Percentiles rank a stretch among this genome's conserved stretches.
phyloP scores from a whole-genome alignment of 2,888 invertebrate species.

The Chironomus tentans region DNA sequence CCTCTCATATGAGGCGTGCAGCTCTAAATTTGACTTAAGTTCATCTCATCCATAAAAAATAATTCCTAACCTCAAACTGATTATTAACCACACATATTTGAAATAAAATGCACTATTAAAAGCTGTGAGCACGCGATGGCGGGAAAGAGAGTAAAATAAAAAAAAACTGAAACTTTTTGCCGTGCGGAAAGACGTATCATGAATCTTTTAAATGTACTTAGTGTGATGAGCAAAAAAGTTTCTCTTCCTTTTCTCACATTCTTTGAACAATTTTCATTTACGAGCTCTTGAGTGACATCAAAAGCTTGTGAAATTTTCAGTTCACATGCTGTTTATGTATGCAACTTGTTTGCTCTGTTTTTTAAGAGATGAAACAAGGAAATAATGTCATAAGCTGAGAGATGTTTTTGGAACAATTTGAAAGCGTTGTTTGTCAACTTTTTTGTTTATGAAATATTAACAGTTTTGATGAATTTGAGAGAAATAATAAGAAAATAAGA shows the following conservation, averaged over 20 bases:
- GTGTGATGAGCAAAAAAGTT: not conserved
- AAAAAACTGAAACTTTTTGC: not conserved
- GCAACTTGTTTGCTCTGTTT: not conserved
- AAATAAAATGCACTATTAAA: no score
- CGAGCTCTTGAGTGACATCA: not conserved
- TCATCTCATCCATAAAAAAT: no score
- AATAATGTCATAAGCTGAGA: no score
- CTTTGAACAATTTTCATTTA: not conserved
- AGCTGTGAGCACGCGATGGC: not conserved
- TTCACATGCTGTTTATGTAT: not conserved
- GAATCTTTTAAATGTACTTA: conserved; percentile 6
- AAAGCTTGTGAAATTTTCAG: not conserved
- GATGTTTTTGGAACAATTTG: not conserved
- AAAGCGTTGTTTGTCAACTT: no score
- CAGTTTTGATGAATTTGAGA: not conserved
- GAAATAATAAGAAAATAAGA: no score
- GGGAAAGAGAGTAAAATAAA: not conserved
- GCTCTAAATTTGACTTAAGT: no score
- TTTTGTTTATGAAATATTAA: no score
- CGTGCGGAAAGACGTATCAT: not conserved
- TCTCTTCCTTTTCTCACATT: not conserved
- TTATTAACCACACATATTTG: no score
- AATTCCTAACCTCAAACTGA: no score
- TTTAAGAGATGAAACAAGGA: no score
- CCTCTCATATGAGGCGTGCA: no score